phyloP scores from a whole-genome alignment of 2,888 invertebrate genomes.

The Dromius quadrimaculatus region DNA sequence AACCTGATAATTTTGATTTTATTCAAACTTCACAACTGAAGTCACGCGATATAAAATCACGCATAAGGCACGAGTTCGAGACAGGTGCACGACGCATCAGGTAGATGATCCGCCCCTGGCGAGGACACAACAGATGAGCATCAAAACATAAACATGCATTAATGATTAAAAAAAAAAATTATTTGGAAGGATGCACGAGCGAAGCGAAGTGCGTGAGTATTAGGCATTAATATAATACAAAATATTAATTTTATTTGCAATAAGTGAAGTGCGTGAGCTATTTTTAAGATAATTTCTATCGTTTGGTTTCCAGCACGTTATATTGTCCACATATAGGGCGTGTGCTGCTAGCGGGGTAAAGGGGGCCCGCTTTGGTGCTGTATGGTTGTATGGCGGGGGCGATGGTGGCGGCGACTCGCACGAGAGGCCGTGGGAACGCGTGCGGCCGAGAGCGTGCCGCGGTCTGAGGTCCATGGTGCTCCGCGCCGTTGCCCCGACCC shows the following conservation, averaged over 20 bases:
- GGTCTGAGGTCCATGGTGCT: background rate
- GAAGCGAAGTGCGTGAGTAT: too few relatives aligned
- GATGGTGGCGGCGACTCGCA: background rate
- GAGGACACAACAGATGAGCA: conserved; percentile 1
- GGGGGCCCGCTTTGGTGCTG: conserved; percentile 6
- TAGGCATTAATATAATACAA: too few relatives aligned
- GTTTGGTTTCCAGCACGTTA: too few relatives aligned
- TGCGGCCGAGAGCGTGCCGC: conserved; percentile 48
- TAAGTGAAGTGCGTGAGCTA: too few relatives aligned
- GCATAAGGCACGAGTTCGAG: conserved; percentile 9
- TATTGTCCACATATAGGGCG: too few relatives aligned
- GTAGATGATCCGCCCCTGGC: conserved; percentile 30
- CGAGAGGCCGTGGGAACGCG: conserved; percentile 50
- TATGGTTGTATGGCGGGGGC: background rate
- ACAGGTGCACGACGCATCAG: conserved; percentile 11
- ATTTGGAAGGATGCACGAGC: too few relatives aligned
- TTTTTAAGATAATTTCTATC: too few relatives aligned
- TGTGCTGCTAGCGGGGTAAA: conserved; percentile 10
- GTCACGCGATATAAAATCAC: conserved; percentile 17
- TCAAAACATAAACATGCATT: background rate
- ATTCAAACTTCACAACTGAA: too few relatives aligned
- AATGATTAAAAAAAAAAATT: too few relatives aligned
- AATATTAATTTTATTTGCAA: too few relatives aligned
- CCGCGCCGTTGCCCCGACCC: too few relatives aligned
- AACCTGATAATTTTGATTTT: too few relatives aligned